Base-by-base conservation (phyloP, 2,113 vertebrate species). In the Perognathus longimembris region DNA sequence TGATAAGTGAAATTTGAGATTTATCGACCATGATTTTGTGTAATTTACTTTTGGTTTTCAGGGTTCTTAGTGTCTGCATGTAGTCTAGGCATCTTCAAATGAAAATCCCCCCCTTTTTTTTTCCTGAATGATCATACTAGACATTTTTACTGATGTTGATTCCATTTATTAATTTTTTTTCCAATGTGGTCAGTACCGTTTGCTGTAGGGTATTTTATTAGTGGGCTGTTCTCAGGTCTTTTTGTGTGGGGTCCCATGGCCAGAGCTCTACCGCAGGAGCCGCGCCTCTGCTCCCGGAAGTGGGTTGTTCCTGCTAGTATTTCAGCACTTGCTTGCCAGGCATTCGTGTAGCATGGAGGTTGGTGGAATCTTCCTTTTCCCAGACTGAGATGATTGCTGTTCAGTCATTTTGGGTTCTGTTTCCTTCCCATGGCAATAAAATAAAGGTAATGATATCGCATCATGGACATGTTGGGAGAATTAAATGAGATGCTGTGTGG, bases 1-100 rank as follows among this genome's bases (percentile, higher is more conserved):
- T 87, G 63, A 89, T 89, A 87, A 78, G 91, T 93, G 81, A 94
- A 79, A 88, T 92, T 93, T 86, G 85, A 82, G 75, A 96, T 93
- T 67, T 12, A 42, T 10, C 15, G 57, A 24, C 34, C 26, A 26
- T 26, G 61, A 17, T 71, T 71, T 34, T 67, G 64, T 63, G 77
- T 32, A 28, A 26, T 91, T 94, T 50, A 24, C 71, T 30, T 81
- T 87, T 78, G 40, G 40, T 77, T 77, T 84, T 88, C 20, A 36
- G 8, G 71, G 9, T 34, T 76, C 66, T 24, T 22, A 8, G 38
- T n/a, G 34, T 50, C 6, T 61, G 63, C 21, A 4, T 40, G 59
- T 50, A 8, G 67, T 76, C 74, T 83, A 76, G 83, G 7, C 63
- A 22, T 28, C 70, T 93, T 70, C 34, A 36, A 22, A 26, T 75